Percentiles rank a stretch among this genome's conserved stretches.
Evolutionary conservation across 2,113 vertebrate genomes (phyloP).

Genomic region (Cephalopholis sonnerati): DNA sequence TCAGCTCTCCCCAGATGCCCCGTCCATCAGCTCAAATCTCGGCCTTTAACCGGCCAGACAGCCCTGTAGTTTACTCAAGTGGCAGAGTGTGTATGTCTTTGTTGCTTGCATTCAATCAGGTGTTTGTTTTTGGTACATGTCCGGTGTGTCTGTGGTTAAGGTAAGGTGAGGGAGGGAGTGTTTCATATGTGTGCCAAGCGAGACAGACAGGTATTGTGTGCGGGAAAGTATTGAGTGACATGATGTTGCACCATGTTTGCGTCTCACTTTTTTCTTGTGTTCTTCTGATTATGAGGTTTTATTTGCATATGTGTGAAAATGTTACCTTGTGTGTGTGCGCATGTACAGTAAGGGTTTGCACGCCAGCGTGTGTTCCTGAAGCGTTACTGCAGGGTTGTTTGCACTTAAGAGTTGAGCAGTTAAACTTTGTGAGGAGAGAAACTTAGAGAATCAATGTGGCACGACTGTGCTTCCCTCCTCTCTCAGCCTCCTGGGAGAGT

Average conservation of each 20-base stretch:
- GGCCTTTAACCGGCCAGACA: constrained; percentile 9
- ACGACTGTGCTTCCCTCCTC: constrained; percentile 26
- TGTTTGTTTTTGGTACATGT: constrained; percentile 4
- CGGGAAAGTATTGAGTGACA: background rate
- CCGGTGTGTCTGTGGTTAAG: background rate
- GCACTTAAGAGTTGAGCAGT: constrained; percentile 38
- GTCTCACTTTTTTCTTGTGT: background rate
- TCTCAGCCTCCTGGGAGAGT: constrained; percentile 45
- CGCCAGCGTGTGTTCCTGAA: constrained; percentile 21
- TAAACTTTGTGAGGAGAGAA: constrained; percentile 49
- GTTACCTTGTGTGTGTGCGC: constrained; percentile 7
- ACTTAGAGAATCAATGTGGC: constrained; percentile 52
- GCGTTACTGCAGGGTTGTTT: constrained; percentile 50
- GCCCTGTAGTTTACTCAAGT: background rate
- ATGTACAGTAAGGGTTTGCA: constrained; percentile 4
- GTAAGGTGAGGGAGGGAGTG: no score
- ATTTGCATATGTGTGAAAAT: constrained; percentile 3
- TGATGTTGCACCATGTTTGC: background rate
- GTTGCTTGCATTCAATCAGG: background rate
- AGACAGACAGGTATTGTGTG: background rate
- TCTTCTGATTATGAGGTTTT: constrained; percentile 6
- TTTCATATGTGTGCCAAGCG: background rate
- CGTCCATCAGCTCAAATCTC: constrained; percentile 17
- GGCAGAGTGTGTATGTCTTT: background rate
- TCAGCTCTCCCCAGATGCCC: constrained; percentile 24